Evolutionary conservation across 2,797 vertebrate genomes (phyloP), one percentile per base, ranked within the genome.

Genomic region (Pogonophryne albipinna): DNA sequence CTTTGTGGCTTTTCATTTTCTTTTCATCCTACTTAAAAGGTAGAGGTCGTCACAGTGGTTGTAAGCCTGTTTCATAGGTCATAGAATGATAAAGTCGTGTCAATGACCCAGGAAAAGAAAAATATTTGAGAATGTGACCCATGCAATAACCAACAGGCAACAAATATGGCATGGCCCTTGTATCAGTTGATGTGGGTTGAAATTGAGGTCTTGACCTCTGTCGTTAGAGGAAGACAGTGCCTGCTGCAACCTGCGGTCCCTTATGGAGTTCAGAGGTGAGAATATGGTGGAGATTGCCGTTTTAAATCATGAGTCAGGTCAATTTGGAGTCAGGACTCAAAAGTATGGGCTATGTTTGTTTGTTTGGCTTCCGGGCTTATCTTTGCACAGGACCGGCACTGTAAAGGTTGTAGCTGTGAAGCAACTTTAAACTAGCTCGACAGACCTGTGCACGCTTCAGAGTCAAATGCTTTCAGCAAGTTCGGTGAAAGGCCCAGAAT

Each of bases 161-260:
- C 60, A 71, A 63, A 45, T 70, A 59, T 61, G 67, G 56, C 68
- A n/a, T 67, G 47, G 71, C 79, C 64, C 75, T 78, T 85, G 82
- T 86, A 80, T 85, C 71, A 70, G 76, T 79, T 82, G 85, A 82
- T 89, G 80, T 76, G 78, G 78, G 84, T 78, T 90, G 88, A 87
- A 92, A 93, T 93, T 93, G 91, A 92, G 86, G 90, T 91, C 73
- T 71, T 74, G 88, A 91, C 85, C 86, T 81, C 74, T 86, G 80
- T 85, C 15, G 74, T 88, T 75, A 73, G 52, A 85, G 27, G 47
- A 67, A 72, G 80, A 89, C 65, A 41, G 66, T 71, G 56, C 55
- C 55, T 66, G 51, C 74, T 44, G 46, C 45, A 80, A 79, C 79
- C 65, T 71, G 52, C 55, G 62, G 74, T 85, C 60, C 23, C 46